phyloP scores from a whole-genome alignment of 2,888 invertebrate species.

The Brenthis ino region DNA sequence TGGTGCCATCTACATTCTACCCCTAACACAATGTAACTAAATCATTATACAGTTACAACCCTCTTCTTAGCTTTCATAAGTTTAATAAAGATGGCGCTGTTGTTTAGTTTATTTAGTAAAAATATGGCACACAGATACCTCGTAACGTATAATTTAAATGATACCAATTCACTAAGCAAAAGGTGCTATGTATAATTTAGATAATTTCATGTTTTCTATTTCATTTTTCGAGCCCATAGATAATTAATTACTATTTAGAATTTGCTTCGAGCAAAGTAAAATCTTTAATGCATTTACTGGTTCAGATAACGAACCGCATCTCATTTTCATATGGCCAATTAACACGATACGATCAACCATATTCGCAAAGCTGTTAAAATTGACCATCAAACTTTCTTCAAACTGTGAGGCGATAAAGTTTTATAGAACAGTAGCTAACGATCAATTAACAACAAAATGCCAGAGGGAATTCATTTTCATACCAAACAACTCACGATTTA shows the following conservation, averaged over 20 bases:
- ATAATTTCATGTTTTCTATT: not conserved
- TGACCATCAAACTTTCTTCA: constrained; percentile 32
- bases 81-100: constrained; percentile 56
- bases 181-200: not conserved
- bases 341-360: constrained; percentile 31
- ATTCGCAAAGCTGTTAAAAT: constrained; percentile 31
- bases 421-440: constrained; percentile 51
- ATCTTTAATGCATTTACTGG: constrained; percentile 15
- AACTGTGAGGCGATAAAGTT: constrained; percentile 33
- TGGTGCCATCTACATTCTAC: constrained; percentile 60
- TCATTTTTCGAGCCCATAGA: constrained; percentile 5
- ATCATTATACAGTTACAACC: constrained; percentile 48
- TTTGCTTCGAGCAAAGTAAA: constrained; percentile 19
- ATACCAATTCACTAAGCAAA: not conserved
- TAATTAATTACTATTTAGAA: constrained; percentile 10
- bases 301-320: constrained; percentile 28
- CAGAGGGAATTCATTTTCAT: constrained; percentile 37
- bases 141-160: not conserved
- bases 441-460: constrained; percentile 46
- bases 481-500: constrained; percentile 35
- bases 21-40: constrained; percentile 52
- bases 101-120: not conserved
- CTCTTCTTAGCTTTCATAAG: constrained; percentile 34
- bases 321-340: constrained; percentile 30
- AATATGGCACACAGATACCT: too few species aligned